Base-by-base conservation (phyloP, 37 sponge, comb jelly and placozoan species). In the Theonella swinhoei region DNA sequence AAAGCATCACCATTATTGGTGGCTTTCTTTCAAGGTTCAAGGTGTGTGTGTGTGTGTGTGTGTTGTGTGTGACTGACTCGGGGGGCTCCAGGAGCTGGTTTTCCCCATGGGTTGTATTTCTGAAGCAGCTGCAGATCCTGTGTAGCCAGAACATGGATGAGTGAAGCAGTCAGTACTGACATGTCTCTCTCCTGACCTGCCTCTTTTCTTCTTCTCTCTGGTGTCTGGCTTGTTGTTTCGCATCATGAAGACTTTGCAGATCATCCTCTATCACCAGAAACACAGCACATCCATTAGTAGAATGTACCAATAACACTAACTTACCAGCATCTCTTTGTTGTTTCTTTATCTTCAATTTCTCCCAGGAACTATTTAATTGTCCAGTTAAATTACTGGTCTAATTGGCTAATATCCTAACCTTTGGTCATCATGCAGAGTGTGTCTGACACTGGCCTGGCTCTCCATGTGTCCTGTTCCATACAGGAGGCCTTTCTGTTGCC, bases 21-120 rank as follows among this genome's bases (percentile, higher is more conserved):
- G n/a, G n/a, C n/a, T n/a, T n/a, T n/a, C n/a, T n/a, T n/a, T n/a
- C n/a, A n/a, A n/a, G n/a, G n/a, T n/a, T n/a, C n/a, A n/a, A n/a
- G n/a, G n/a, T n/a, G n/a, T n/a, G n/a, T n/a, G n/a, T n/a, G n/a
- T n/a, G n/a, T n/a, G n/a, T n/a, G n/a, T n/a, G n/a, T n/a, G n/a
- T n/a, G n/a, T n/a, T n/a, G n/a, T n/a, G n/a, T n/a, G n/a, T n/a
- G n/a, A n/a, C n/a, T n/a, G n/a, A 89, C 90, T 42, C 80, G 31
- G 22, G 84, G 84, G 8, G 80, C 84, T 83, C 80, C 90, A 38
- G 59, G 61, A 62, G 79, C 61, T 22, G 71, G 83, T 42, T 35
- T 71, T 29, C 90, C 90, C 90, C 90, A 89, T 59, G 90, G 90
- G 26, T 83, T 41, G 42, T 88, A 88, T 2, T 60, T 61, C 67